Conservation (phyloP, 2,888 invertebrate genomes). For the Micoletzkya japonica region DNA sequence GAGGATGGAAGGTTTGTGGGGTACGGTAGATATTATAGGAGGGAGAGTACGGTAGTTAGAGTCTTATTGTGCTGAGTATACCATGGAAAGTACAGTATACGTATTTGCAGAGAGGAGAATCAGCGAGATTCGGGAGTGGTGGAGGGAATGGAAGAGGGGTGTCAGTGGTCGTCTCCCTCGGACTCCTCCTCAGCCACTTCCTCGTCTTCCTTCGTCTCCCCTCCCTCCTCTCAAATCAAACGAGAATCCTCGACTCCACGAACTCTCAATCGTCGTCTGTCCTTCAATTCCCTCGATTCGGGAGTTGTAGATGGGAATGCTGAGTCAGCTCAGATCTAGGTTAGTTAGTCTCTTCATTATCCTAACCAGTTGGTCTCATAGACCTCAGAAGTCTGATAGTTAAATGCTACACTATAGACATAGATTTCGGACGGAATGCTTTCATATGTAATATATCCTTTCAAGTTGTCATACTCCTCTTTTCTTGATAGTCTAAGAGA, state of each 20-base stretch:
- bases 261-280: conserved; percentile 42
- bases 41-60: not conserved
- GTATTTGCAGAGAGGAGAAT: not conserved
- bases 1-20: not conserved
- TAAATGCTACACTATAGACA: no score
- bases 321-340: no score
- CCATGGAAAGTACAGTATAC: not conserved
- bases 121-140: conserved; percentile 19
- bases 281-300: conserved; percentile 56
- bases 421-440: no score
- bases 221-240: conserved; percentile 1
- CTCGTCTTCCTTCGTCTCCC: conserved; percentile 3
- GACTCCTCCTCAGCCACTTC: conserved; percentile 5
- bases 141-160: not conserved
- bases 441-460: no score
- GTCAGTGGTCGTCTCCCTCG: not conserved
- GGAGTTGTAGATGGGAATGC: conserved; percentile 60
- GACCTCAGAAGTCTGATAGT: no score
- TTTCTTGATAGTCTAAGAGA: no score
- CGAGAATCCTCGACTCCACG: not conserved
- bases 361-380: no score
- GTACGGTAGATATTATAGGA: not conserved
- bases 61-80: not conserved
- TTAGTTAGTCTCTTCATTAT: no score
- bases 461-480: no score